Conservation (phyloP, 2,113 vertebrate genomes). For the Brachirus orientalis region DNA sequence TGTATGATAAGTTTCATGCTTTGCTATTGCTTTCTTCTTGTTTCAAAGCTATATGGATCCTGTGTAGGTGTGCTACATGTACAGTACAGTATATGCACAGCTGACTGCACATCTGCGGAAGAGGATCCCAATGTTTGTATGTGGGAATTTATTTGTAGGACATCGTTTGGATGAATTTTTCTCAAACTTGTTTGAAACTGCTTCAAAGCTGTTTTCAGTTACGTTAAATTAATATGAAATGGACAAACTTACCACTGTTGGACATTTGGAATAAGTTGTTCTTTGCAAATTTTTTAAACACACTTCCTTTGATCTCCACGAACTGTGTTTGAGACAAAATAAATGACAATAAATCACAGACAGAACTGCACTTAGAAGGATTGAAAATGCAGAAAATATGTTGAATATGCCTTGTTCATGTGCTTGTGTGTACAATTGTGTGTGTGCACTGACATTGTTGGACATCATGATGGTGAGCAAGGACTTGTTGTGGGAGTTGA, state of each 20-base stretch:
- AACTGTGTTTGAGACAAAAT: conserved; percentile 83
- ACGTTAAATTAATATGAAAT: background rate
- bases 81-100: too few relatives aligned
- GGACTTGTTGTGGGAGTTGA: conserved; percentile 99
- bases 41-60: too few relatives aligned
- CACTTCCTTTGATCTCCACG: conserved; percentile 99
- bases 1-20: conserved; percentile 8
- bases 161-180: too few relatives aligned
- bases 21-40: conserved; percentile 4
- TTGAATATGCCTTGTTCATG: background rate
- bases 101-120: too few relatives aligned
- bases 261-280: conserved; percentile 99
- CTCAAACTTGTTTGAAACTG: too few relatives aligned
- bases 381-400: too few relatives aligned
- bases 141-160: too few relatives aligned
- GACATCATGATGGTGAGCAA: conserved; percentile 99
- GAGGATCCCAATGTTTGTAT: too few relatives aligned
- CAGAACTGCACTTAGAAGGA: background rate
- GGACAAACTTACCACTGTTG: conserved; percentile 89
- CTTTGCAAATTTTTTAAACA: conserved; percentile 99
- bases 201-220: too few relatives aligned
- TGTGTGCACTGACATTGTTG: conserved; percentile 90
- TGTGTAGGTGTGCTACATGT: too few relatives aligned
- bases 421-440: background rate
- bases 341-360: conserved; percentile 43